Evolutionary conservation across 2,797 vertebrate genomes (phyloP).

Genomic region (Rhabdomys pumilio): DNA sequence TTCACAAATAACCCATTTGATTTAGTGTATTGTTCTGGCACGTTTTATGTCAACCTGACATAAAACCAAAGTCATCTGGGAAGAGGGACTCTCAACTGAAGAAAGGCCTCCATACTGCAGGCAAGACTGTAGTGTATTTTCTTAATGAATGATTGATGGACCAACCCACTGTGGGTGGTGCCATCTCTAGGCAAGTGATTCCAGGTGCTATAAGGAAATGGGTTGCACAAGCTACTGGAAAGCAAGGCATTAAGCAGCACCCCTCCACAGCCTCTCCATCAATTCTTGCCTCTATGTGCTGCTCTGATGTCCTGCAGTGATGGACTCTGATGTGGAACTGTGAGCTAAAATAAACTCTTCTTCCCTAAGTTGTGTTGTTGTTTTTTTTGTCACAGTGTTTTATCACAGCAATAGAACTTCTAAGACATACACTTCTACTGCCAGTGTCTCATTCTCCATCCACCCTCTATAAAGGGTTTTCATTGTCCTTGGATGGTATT

Average conservation of each 20-base stretch:
- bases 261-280: not conserved
- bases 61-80: not conserved
- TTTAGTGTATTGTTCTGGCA: not conserved
- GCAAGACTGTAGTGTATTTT: not conserved
- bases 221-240: not conserved
- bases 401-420: not conserved
- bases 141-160: not conserved
- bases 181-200: not conserved
- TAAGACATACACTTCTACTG: not conserved
- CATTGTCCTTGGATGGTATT: constrained; percentile 25
- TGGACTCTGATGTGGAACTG: not conserved
- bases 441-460: not conserved
- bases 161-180: not conserved
- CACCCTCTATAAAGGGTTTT: not conserved
- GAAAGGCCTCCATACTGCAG: not conserved
- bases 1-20: constrained; percentile 39
- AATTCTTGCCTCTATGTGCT: not conserved
- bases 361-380: no score
- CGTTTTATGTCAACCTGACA: not conserved
- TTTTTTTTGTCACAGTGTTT: not conserved
- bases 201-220: not conserved
- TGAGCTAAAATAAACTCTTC: not conserved
- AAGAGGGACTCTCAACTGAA: not conserved
- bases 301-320: not conserved
- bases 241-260: not conserved